phyloP scores from a whole-genome alignment of 2,888 invertebrate genomes.

The Carpatolechia fugitivella region DNA sequence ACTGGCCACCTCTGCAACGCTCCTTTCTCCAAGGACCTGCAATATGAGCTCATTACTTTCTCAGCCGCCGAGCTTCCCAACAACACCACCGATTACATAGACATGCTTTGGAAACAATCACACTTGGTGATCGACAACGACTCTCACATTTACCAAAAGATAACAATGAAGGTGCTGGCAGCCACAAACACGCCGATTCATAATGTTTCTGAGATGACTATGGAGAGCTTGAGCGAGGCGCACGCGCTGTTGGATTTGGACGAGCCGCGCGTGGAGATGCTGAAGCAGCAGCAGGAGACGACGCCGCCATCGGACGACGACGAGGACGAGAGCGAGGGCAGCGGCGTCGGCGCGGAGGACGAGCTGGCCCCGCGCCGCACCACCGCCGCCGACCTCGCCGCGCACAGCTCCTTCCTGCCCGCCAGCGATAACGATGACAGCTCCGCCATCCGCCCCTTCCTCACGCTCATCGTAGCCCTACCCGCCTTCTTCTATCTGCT shows the following conservation, averaged over 20 bases:
- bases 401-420: slow-evolving; percentile 64
- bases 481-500: slow-evolving; percentile 21
- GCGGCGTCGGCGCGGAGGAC: slow-evolving; percentile 55
- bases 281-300: slow-evolving; percentile 53
- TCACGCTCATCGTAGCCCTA: slow-evolving; percentile 27
- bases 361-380: slow-evolving; percentile 35
- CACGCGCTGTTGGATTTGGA: background rate
- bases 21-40: slow-evolving; percentile 47
- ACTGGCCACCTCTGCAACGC: slow-evolving; percentile 54
- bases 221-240: background rate
- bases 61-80: slow-evolving; percentile 31
- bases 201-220: background rate
- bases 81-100: slow-evolving; percentile 38
- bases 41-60: slow-evolving; percentile 51
- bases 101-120: slow-evolving; percentile 46
- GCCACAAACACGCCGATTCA: background rate
- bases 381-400: slow-evolving; percentile 58
- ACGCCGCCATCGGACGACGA: slow-evolving; percentile 68
- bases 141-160: slow-evolving; percentile 40
- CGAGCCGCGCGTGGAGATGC: slow-evolving; percentile 54
- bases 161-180: slow-evolving; percentile 34
- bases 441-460: slow-evolving; percentile 33
- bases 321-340: slow-evolving; percentile 67
- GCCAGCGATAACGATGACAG: slow-evolving; percentile 52
- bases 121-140: slow-evolving; percentile 45